Conservation (phyloP, 2,888 invertebrate genomes). For the Corbicula japonica region DNA sequence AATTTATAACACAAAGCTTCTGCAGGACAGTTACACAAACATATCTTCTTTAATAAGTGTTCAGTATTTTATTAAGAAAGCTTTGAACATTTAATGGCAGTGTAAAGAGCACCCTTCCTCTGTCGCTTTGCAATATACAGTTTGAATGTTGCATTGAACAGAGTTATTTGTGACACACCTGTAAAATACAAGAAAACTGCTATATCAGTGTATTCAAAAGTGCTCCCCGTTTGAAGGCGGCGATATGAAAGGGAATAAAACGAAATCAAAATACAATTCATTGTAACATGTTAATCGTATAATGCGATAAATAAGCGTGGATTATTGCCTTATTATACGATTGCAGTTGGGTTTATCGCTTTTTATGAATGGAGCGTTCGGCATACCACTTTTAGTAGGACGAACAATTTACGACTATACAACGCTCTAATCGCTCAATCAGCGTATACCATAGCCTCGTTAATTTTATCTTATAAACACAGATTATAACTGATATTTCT, state of each 20-base stretch:
- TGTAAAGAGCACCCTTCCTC: too few species aligned
- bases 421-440: conserved; percentile 15
- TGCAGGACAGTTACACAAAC: too few species aligned
- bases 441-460: conserved; percentile 13
- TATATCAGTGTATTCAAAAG: conserved; percentile 28
- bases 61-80: too few species aligned
- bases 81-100: too few species aligned
- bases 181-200: too few species aligned
- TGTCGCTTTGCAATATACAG: too few species aligned
- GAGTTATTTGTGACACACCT: too few species aligned
- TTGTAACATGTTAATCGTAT: conserved; percentile 36
- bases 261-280: conserved; percentile 37
- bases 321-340: conserved; percentile 19
- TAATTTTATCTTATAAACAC: conserved; percentile 24
- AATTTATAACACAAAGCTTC: too few species aligned
- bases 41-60: too few species aligned
- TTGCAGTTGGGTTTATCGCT: conserved; percentile 22
- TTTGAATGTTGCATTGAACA: too few species aligned
- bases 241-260: conserved; percentile 32
- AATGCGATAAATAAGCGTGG: conserved; percentile 39
- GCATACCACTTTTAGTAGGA: conserved; percentile 8
- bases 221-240: conserved; percentile 18
- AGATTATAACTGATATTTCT: conserved; percentile 16
- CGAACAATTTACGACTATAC: neutral
- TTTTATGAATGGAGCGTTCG: conserved; percentile 29